phyloP scores from a whole-genome alignment of 2,113 vertebrate species.

The Eira barbara region DNA sequence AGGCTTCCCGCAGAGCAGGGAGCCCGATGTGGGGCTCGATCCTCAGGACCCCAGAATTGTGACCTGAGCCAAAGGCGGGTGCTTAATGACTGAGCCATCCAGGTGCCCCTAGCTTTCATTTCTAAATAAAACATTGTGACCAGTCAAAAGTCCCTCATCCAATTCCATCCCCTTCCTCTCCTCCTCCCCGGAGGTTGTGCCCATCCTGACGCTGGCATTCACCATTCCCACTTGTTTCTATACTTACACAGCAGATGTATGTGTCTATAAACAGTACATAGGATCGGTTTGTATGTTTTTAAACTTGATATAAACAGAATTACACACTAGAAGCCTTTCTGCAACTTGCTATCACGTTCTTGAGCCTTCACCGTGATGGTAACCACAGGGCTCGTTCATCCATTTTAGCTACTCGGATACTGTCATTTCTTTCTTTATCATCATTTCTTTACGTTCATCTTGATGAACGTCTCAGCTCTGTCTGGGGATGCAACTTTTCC shows the following conservation, averaged over 20 bases:
- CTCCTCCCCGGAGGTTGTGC: background rate
- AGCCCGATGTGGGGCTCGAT: too few species aligned
- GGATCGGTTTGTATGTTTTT: background rate
- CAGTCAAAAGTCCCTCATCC: background rate
- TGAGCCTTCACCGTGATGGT: background rate
- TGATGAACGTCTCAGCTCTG: background rate
- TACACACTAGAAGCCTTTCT: background rate
- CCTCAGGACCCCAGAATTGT: too few species aligned
- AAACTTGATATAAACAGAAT: background rate
- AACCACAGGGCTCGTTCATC: background rate
- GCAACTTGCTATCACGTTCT: background rate
- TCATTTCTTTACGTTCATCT: background rate
- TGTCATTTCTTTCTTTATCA: background rate
- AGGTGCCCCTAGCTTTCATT: background rate
- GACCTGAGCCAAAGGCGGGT: too few species aligned
- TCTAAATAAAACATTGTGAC: background rate
- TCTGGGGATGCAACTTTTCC: background rate
- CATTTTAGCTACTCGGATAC: background rate
- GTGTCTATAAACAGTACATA: background rate
- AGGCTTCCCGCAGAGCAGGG: too few species aligned
- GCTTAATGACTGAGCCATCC: too few species aligned
- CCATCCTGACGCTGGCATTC: background rate
- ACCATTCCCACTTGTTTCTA: background rate
- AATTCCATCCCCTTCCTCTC: too few species aligned
- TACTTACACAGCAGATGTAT: background rate